Percentiles rank a stretch among this genome's conserved stretches.
phyloP scores from a whole-genome alignment of 2,113 vertebrate species.

The Ciconia boyciana region DNA sequence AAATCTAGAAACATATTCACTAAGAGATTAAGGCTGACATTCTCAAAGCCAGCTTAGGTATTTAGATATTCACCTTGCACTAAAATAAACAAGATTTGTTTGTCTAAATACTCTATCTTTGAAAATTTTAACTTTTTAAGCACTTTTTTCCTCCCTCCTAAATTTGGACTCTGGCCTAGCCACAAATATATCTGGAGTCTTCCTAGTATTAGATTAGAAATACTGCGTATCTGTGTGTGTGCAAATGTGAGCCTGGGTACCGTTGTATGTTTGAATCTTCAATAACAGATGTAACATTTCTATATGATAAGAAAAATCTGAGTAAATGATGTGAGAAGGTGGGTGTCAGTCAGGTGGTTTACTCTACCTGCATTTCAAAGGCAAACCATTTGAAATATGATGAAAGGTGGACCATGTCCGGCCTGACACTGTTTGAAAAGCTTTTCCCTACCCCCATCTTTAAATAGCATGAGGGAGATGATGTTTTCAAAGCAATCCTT shows the following conservation, averaged over 20 bases:
- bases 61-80: not conserved
- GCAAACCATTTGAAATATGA: not conserved
- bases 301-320: not conserved
- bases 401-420: not conserved
- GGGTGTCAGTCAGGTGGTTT: not conserved
- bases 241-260: not conserved
- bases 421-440: conserved; percentile 22
- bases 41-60: not conserved
- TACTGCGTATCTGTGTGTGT: fast-evolving
- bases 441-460: not conserved
- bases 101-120: not conserved
- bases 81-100: not conserved
- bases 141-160: fast-evolving
- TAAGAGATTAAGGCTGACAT: not conserved
- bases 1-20: not conserved
- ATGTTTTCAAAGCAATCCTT: not conserved
- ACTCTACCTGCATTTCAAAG: conserved; percentile 22
- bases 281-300: not conserved
- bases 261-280: not conserved
- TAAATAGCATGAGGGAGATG: not conserved
- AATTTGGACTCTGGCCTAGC: not conserved
- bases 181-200: not conserved
- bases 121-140: not conserved
- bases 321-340: not conserved
- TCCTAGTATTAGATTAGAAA: not conserved